phyloP scores from a whole-genome alignment of 2,888 invertebrate species.

The Harmothoe impar region DNA sequence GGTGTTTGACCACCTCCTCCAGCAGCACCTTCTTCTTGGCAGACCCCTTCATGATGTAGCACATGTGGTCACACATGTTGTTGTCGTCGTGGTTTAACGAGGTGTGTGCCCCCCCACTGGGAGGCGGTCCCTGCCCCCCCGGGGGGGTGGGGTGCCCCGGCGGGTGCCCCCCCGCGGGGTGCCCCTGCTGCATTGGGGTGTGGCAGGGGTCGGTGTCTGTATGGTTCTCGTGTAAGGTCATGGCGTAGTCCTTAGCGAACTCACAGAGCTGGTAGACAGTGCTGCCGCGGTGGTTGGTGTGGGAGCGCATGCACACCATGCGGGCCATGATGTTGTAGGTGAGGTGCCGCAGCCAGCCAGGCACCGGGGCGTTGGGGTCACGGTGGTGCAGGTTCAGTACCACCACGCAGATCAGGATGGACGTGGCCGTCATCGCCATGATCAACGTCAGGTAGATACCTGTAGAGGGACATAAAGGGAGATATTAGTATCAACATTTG shows the following conservation, averaged over 20 bases:
- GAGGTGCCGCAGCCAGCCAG: constrained; percentile 69
- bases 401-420: constrained; percentile 71
- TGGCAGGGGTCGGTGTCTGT: neutral
- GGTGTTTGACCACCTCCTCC: constrained; percentile 69
- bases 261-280: constrained; percentile 67
- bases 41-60: constrained; percentile 19
- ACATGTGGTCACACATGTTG: constrained; percentile 62
- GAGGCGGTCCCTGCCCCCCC: neutral
- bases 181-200: neutral
- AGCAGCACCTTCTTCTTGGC: constrained; percentile 61
- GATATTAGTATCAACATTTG: too few relatives aligned
- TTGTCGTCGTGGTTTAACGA: constrained; percentile 24
- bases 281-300: constrained; percentile 56
- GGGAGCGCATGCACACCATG: constrained; percentile 66
- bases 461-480: constrained; percentile 62
- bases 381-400: constrained; percentile 72
- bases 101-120: neutral
- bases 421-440: constrained; percentile 71
- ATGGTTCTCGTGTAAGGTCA: constrained; percentile 28
- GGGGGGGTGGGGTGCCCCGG: neutral
- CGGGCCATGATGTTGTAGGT: constrained; percentile 66
- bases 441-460: constrained; percentile 72
- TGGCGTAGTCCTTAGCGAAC: constrained; percentile 57
- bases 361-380: constrained; percentile 69
- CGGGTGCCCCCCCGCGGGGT: neutral